Conservation (phyloP, 2,113 vertebrate genomes). For the Antechinus stuartii region DNA sequence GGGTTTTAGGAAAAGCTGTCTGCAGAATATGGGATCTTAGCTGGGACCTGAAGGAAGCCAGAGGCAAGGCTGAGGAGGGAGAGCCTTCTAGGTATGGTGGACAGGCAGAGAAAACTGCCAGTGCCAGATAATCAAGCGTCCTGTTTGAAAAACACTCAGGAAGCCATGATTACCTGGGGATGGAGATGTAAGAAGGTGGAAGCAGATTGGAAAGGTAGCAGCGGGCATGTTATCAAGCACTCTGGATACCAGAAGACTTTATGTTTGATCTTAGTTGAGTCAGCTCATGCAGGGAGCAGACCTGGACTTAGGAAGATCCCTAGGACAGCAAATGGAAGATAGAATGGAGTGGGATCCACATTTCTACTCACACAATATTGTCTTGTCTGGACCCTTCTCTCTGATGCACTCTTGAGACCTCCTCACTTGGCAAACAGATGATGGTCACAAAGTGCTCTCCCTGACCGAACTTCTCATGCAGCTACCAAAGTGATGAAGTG, state of each 20-base stretch:
- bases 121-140: neutral
- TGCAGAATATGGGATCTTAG: too few species aligned
- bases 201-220: too few species aligned
- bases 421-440: too few species aligned
- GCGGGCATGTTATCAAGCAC: too few species aligned
- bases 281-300: too few species aligned
- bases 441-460: too few species aligned
- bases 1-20: neutral
- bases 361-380: neutral
- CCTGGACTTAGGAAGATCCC: neutral
- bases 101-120: neutral
- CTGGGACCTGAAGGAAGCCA: neutral
- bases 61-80: neutral
- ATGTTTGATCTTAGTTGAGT: neutral
- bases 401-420: neutral
- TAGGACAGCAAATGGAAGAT: neutral
- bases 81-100: neutral
- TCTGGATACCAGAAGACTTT: neutral
- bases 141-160: neutral
- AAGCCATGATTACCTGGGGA: too few species aligned
- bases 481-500: too few species aligned
- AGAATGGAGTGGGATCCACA: neutral
- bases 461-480: too few species aligned
- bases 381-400: neutral
- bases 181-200: too few species aligned